Base-by-base conservation (phyloP, 2,113 vertebrate genomes). In the Phrynocephalus versicolor region DNA sequence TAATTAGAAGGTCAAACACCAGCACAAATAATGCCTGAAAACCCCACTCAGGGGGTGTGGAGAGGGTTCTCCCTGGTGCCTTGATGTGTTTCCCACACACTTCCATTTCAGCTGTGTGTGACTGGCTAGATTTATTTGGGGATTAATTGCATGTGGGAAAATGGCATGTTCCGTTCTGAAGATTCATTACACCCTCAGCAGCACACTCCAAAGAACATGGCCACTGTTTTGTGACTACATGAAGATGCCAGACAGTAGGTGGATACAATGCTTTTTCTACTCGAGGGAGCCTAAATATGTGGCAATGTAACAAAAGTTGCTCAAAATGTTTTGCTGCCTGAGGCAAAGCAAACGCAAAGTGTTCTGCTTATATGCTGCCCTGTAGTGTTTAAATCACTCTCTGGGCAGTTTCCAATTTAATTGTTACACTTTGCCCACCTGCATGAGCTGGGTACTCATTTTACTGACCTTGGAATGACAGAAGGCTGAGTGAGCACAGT, bases 1-100 rank as follows among this genome's bases (percentile, higher is more conserved):
- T 88, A 93, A 93, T 95, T 93, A 94, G 91, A 92, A 94, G 93
- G 93, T 94, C 88, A 93, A 86, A 93, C 84, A 41, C 88, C 19
- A 64, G 21, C 19, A 64, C 25, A 27, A 27, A 65, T 62, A 83
- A 74, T 19, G 0, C 0, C 81, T 84, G 86, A 78, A 84, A 92
- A 85, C 83, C 85, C 37, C 0, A 10, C 45, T 69, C 71, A 89
- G 14, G n/a, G 82, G 89, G 12, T n/a, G 9, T 25, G 33, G 13
- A 64, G 16, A 33, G 74, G 85, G 72, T 39, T 14, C 81, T 81
- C 89, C 57, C 85, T 79, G 21, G 19, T 90, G 76, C 84, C 91
- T 12, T 33, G 55, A 58, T 83, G 55, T 69, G 90, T 90, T 93
- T 83, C 35, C 87, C 82, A 74, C 69, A 88, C 86, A 74, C 74